Evolutionary conservation across 2,888 invertebrate species (phyloP), one percentile per base, ranked within the genome.

Genomic region (Tenodera sinensis): DNA sequence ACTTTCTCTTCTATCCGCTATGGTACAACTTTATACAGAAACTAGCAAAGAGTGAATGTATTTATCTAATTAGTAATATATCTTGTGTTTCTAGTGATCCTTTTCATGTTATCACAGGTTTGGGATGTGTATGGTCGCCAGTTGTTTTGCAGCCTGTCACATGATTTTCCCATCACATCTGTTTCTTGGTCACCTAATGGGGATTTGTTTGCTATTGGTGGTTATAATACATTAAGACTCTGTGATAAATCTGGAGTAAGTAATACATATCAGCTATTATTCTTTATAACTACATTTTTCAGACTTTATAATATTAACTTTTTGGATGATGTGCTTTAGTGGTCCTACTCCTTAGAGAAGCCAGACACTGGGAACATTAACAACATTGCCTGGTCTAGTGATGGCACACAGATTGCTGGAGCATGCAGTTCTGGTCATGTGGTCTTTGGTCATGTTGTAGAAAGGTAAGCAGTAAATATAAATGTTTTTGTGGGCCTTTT

Each of bases 371-470:
- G 99, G 9, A 98, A 98, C 91, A 96, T 99, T 90, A 98, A 98
- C 92, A 96, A 96, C 91, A 94, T 99, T 86, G 95, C 97, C 4
- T 99, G 99, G 99, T 99, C 99, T 3, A 96, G 96, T 88, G 99
- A 99, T 94, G 98, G 99, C 7, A 99, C 99, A 0, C 99, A 99
- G 93, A 94, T 99, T 42, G 98, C 98, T 20, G 98, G 97, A 89
- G 99, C 98, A n/a, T 98, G 98, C 93, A 98, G 98, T 1, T 98
- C 97, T 92, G 98, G 98, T 0, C 96, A 97, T 91, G 96, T 99
- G 6, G 94, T 99, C 89, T 97, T 99, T 92, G 99, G 98, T 7
- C 98, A 98, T 93, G 96, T 99, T 83, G 96, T 98, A 91, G 97
- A 98, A 91, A 96, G 96, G 96, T 97, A 93, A 92, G 28, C 34